Percentiles rank a stretch among this genome's conserved stretches.
phyloP scores from a whole-genome alignment of 2,113 vertebrate species.

The Andinoacara biseriatus region DNA sequence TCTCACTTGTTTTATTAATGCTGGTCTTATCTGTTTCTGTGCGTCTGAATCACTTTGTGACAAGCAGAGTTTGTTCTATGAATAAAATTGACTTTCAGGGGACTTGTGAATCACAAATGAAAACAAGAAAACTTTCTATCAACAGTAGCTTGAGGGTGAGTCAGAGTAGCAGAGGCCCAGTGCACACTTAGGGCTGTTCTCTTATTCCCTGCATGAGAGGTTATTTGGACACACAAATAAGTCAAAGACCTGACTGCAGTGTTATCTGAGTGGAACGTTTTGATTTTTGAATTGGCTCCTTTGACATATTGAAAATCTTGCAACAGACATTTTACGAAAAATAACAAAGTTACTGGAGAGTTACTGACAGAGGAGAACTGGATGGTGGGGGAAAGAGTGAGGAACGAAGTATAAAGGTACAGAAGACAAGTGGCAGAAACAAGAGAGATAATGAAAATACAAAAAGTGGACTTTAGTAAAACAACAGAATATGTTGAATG shows the following conservation, averaged over 20 bases:
- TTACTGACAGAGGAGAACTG: background rate
- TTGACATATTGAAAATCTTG: background rate
- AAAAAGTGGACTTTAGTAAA: background rate
- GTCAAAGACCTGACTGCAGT: background rate
- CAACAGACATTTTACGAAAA: background rate
- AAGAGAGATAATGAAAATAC: background rate
- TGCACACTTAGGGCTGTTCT: background rate
- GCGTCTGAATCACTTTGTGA: background rate
- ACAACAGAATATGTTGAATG: background rate
- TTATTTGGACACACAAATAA: conserved; percentile 5
- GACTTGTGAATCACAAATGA: background rate
- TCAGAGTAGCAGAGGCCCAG: background rate
- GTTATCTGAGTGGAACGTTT: background rate
- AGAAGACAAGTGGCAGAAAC: background rate
- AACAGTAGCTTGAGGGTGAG: background rate
- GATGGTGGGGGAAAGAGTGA: background rate
- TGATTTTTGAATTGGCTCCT: background rate
- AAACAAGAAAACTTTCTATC: conserved; percentile 11
- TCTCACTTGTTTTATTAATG: background rate
- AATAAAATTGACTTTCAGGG: conserved; percentile 17
- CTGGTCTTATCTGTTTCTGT: background rate
- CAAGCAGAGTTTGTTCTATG: conserved; percentile 7
- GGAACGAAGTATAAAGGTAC: background rate
- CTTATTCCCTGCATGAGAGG: background rate
- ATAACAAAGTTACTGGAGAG: background rate